Conservation (phyloP, 1,140 invertebrate genomes). For the Cheumatopsyche charites region DNA sequence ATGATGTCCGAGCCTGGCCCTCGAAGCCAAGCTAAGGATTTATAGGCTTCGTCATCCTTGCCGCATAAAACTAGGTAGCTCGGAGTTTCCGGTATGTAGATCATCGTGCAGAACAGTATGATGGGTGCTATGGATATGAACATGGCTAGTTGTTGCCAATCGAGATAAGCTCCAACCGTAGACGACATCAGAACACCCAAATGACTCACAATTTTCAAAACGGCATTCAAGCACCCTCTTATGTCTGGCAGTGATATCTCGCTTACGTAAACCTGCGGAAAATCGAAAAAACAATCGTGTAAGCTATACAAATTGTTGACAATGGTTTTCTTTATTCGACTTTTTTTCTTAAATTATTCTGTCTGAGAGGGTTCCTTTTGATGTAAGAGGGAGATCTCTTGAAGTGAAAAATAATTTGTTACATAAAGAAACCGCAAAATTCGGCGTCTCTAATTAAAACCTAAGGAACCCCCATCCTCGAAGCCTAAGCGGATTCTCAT, state of each 20-base stretch:
- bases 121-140: conserved; percentile 75
- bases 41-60: conserved; percentile 72
- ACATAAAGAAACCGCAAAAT: conserved; percentile 24
- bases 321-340: no score
- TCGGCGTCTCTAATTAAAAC: conserved; percentile 8
- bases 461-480: neutral
- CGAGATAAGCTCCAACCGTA: conserved; percentile 79
- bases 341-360: no score
- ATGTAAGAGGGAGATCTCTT: neutral
- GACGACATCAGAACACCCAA: conserved; percentile 85
- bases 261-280: conserved; percentile 83
- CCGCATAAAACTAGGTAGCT: conserved; percentile 68
- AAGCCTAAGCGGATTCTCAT: conserved; percentile 27
- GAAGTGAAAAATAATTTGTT: conserved; percentile 20
- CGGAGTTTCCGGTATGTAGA: conserved; percentile 75
- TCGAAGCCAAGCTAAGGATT: conserved; percentile 77
- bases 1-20: conserved; percentile 76
- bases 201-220: conserved; percentile 84
- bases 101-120: conserved; percentile 63
- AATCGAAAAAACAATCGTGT: conserved; percentile 35
- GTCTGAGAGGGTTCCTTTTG: no score
- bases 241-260: conserved; percentile 89
- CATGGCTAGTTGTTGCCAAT: conserved; percentile 83
- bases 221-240: conserved; percentile 83
- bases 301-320: no score